Evolutionary conservation across 2,113 vertebrate genomes (phyloP), one percentile per base, ranked within the genome.

Genomic region (Microcebus jonahi): DNA sequence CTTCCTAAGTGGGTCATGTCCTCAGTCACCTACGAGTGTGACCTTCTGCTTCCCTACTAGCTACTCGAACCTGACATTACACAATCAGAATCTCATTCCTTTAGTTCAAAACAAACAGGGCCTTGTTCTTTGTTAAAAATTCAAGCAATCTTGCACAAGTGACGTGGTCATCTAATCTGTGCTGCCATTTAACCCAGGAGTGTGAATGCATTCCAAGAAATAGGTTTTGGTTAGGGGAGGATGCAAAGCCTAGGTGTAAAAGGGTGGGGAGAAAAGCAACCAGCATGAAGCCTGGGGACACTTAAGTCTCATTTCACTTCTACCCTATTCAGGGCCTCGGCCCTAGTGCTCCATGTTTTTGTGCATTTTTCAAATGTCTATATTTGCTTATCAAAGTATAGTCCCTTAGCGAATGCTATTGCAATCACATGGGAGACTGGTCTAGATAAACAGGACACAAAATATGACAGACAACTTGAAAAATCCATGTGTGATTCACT

Each of bases 161-260:
- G 86, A 83, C 20, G 29, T 0, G 7, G 31, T 85, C 39, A 53
- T 88, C 90, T 81, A 90, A 48, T 80, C 15, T 90, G 96, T 89
- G 73, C 83, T 96, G 20, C 42, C 42, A 45, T 48, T 82, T 92
- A 80, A 75, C 59, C 48, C 27, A 57, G 39, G 31, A 36, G 1
- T 29, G 9, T 82, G 15, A 85, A 48, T 94, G 71, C 23, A 92
- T 94, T 88, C 57, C 9, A 84, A 88, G 57, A 94, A 61, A 80
- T 13, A 48, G 53, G 63, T 61, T 94, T 87, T 48, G 23, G 2
- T 8, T 63, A 83, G 21, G 21, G 75, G 36, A 71, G 31, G 70
- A 50, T 68, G 34, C 80, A 63, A n/a, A 90, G 39, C 4, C 57
- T 31, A n/a, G 42, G 36, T 48, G 27, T 63, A 25, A 77, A 87